Base-by-base conservation (phyloP, 2,113 vertebrate genomes). In the Rhynchopsitta pachyrhyncha region DNA sequence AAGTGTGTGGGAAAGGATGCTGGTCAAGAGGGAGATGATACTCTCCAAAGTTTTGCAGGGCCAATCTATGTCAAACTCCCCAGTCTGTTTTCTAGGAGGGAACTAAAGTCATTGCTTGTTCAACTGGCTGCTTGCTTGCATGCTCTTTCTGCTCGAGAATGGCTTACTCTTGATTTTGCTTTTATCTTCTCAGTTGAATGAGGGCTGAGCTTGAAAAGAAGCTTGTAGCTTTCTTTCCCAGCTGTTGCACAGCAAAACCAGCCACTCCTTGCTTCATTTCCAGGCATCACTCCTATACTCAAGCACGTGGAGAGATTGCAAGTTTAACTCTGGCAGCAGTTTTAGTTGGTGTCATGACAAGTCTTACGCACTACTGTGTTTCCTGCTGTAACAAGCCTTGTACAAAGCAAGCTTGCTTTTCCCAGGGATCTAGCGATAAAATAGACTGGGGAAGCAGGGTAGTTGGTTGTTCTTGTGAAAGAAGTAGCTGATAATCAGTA, bases 181-280 rank as follows among this genome's bases (percentile, higher is more conserved):
- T 80, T 90, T 68, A 93, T 89, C 66, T 88, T 82, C 82, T 69
- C 69, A 79, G 47, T 84, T 89, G 84, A 88, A 87, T 64, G 66
- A 85, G 19, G 31, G 17, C 73, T 78, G 35, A 68, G 42, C 92
- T 92, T 79, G 69, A 80, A 92, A 89, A 95, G 49, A 37, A 92
- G 81, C 75, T 82, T 73, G 74, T 82, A 66, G 57, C 73, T 22
- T 52, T 37, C 49, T 86, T 86, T 46, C 66, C 83, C 46, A 91
- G 80, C 88, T 90, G 29, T 68, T 82, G 41, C 57, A 33, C 37
- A n/a, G 35, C 41, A 63, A 79, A 71, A 41, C 9, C 16, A 20
- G 37, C 47, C 77, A 18, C 11, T 94, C 13, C 39, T 69, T 92
- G 20, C 62, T 91, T 82, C 7, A 6, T 74, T 94, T 92, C 41